phyloP scores from a whole-genome alignment of 2,888 invertebrate genomes.

The Campoplex nolae region DNA sequence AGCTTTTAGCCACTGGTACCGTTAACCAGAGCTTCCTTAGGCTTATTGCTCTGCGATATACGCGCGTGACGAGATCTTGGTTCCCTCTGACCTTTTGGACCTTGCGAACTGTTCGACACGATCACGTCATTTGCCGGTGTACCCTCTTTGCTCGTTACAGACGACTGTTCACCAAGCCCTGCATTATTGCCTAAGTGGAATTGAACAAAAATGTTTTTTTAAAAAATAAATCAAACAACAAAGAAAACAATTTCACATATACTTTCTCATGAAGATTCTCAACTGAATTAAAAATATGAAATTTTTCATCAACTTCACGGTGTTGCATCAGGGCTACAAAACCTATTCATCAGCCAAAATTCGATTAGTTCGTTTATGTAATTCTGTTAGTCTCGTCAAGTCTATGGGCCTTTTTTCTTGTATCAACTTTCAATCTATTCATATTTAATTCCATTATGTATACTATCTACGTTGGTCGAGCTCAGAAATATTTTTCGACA shows the following conservation, averaged over 20 bases:
- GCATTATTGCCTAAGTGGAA: conserved; percentile 79
- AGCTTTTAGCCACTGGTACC: conserved; percentile 86
- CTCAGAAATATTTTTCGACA: background rate
- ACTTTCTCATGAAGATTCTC: background rate
- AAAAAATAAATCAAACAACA: background rate
- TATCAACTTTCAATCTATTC: background rate
- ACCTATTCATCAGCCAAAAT: background rate
- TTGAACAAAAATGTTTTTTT: conserved; percentile 6
- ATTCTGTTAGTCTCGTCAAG: background rate
- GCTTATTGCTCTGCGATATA: conserved; percentile 85
- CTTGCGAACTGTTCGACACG: conserved; percentile 80
- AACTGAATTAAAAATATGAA: background rate
- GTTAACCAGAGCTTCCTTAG: conserved; percentile 89
- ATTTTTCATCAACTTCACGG: background rate
- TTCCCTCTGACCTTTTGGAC: conserved; percentile 83
- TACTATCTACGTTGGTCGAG: too few relatives aligned
- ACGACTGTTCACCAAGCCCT: conserved; percentile 81
- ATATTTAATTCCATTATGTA: background rate
- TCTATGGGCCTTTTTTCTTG: background rate
- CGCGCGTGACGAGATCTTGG: conserved; percentile 81
- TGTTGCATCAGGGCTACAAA: background rate
- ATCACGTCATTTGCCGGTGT: conserved; percentile 80
- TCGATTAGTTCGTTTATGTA: background rate
- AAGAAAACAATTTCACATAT: background rate
- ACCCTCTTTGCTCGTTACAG: conserved; percentile 80